Base-by-base conservation (phyloP, 2,113 vertebrate genomes). In the Dryoscopus gambensis region DNA sequence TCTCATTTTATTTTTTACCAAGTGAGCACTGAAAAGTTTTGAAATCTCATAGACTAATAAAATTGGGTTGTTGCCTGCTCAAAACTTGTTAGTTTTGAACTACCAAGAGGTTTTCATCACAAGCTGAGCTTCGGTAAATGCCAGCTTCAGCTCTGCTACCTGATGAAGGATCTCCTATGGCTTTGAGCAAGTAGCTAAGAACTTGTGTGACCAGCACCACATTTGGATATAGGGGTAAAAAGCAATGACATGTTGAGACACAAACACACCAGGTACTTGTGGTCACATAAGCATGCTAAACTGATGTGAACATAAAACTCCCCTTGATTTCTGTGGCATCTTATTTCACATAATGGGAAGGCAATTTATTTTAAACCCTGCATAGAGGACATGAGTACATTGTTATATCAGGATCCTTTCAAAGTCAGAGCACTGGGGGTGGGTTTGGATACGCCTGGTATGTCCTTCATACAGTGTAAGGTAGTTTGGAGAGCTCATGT, bases 381-480 rank as follows among this genome's bases (percentile, higher is more conserved):
- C 6, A n/a, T 60, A 86, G 70, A 25, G 6, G 31, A 37, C 18
- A 13, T 5, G 7, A 74, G 23, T 30, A 5, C 0, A 0, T 67
- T 81, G 42, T 31, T 44, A 1, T 39, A 37, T 35, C 33, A 77
- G n/a, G 23, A 55, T 39, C 9, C 57, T 77, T 75, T 64, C 65
- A 68, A 44, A 31, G 59, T 57, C 49, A 68, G 52, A 79, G 35
- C 15, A 13, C 23, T 57, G 53, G 11, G 22, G 6, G 3, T 70
- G 46, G 10, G 15, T 65, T 56, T 88, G 35, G 33, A 33, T 80
- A 77, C 69, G 31, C 16, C 40, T 86, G 42, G 50, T 37, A 9
- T n/a, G 7, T 77, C 35, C 23, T 57, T 9, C 7, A n/a, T 30
- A 15, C 5, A 27, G 15, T 5, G 11, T 60, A 64, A 49, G 35